Base-by-base conservation (phyloP, 2,113 vertebrate genomes). In the Seriola quinqueradiata region DNA sequence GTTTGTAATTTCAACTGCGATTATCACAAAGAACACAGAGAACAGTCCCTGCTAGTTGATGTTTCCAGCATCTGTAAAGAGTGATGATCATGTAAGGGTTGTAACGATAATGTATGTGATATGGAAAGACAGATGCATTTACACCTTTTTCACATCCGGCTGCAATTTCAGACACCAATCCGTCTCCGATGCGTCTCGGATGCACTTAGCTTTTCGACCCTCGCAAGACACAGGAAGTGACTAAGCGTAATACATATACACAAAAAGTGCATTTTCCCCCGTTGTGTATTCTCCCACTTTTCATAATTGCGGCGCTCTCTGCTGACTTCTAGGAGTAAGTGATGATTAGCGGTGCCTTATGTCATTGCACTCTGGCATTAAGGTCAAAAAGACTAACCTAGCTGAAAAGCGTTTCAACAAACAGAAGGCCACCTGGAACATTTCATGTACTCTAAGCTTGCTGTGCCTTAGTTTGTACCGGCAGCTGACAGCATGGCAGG, bases 351-450 rank as follows among this genome's bases (percentile, higher is more conserved):
- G 28, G 28, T 28, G 28, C 28, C 28, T 28, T 28, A 5, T 79
- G 79, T 81, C 77, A 63, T 19, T 4, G 12, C 0, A 2, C 58
- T 81, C 67, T 85, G 82, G 38, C 68, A 50, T 52, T 28, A 69
- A 71, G 78, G 72, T 84, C 0, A 5, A 78, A 59, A 70, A 82
- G 61, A 59, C 19, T 8, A 84, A 87, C 60, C 69, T 7, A 38
- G 40, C 40, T 9, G 2, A 42, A 42, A 42, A 10, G 10, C 21
- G 46, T 23, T 61, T 83, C 12, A 60, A n/a, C 57, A 57, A 83
- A 76, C 63, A 55, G 23, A 36, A 32, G 44, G 77, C 61, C 86
- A 83, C 69, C 83, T 84, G 79, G 61, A 81, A 83, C 38, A 40
- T 71, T 68, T 78, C 32, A 59, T 36, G 81, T 48, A 14, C 40